Percentiles rank a stretch among this genome's conserved stretches.
These are phyloP conservation scores for Dicyrtoma fusca DNA, from an alignment of 2,888 invertebrate species.

Conservation along the genomic window DNA sequence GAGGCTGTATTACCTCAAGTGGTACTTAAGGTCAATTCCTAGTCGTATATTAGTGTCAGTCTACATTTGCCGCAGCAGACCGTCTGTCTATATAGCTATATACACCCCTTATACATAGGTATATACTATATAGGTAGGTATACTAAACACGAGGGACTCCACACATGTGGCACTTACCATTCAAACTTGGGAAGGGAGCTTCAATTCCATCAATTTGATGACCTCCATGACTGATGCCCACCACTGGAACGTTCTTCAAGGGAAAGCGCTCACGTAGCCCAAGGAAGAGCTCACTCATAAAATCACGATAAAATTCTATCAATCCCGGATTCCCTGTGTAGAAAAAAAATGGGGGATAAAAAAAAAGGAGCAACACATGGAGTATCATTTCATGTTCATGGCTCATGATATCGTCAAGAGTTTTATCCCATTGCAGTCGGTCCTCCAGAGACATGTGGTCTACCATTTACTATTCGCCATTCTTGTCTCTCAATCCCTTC, in stretches of 20 bases:
- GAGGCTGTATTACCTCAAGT: neutral
- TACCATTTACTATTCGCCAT: too few species aligned
- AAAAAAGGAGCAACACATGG: neutral
- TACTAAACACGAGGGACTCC: neutral
- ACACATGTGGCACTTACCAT: conserved; percentile 7
- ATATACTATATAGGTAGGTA: neutral
- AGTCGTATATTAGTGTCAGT: neutral
- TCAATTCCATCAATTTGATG: conserved; percentile 65
- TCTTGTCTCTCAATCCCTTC: too few species aligned
- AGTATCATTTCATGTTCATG: neutral
- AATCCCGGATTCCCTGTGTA: conserved; percentile 79
- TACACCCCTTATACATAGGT: too few species aligned
- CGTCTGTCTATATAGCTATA: too few species aligned
- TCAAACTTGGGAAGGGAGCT: conserved; percentile 35
- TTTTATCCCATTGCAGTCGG: too few species aligned
- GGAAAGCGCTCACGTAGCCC: conserved; percentile 59
- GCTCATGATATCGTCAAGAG: neutral
- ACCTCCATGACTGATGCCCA: conserved; percentile 81
- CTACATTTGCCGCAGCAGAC: too few species aligned
- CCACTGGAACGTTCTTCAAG: conserved; percentile 69
- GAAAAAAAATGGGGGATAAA: conserved; percentile 34
- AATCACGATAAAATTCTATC: conserved; percentile 77
- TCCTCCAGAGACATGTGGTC: too few species aligned
- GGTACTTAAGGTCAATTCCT: neutral
- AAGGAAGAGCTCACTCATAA: conserved; percentile 69